These are phyloP conservation scores for Penaeus vannamei DNA, from an alignment of 1,140 invertebrate species.

Conservation along the genomic window DNA sequence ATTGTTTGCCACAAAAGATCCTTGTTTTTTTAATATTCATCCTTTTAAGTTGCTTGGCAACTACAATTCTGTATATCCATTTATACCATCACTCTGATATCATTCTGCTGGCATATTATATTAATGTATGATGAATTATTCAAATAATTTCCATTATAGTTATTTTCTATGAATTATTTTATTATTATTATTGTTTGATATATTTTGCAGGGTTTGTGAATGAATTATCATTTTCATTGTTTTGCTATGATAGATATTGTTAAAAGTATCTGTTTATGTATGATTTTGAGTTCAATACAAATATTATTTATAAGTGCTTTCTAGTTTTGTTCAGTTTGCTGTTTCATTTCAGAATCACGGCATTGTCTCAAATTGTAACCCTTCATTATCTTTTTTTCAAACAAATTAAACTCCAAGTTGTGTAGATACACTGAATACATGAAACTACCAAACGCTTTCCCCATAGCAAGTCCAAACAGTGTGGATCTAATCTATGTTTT, in stretches of 20 bases:
- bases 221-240: too few species aligned
- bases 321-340: neutral
- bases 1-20: too few species aligned
- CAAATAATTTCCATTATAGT: neutral
- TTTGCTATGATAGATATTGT: neutral
- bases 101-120: too few species aligned
- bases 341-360: neutral
- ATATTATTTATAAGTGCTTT: constrained; percentile 17
- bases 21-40: too few species aligned
- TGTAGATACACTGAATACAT: neutral
- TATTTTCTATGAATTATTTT: neutral
- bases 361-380: neutral
- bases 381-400: neutral
- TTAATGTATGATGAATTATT: neutral
- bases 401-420: neutral
- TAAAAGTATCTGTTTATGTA: neutral
- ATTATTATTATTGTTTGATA: constrained; percentile 17
- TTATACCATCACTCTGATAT: too few species aligned
- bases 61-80: too few species aligned
- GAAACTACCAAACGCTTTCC: neutral
- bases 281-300: neutral
- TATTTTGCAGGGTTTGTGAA: neutral
- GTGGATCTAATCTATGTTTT: neutral
- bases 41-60: too few species aligned
- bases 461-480: too few species aligned